phyloP scores from a whole-genome alignment of 2,113 vertebrate genomes.

The Toxotes chatareus region DNA sequence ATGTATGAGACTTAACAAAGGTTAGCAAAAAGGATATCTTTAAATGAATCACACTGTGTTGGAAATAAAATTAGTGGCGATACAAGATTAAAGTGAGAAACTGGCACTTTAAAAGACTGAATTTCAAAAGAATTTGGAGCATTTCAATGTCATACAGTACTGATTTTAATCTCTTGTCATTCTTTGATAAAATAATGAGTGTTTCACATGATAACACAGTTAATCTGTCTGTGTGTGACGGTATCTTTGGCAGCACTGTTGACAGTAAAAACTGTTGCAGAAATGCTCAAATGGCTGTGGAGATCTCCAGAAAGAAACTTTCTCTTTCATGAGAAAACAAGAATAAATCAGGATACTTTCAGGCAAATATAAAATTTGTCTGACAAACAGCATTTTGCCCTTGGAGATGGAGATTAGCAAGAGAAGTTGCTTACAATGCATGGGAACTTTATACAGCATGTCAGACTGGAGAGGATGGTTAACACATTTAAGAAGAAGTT shows the following conservation, averaged over 20 bases:
- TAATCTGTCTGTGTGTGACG: slow-evolving; percentile 3
- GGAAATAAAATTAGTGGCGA: background rate
- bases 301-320: background rate
- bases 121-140: background rate
- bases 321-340: background rate
- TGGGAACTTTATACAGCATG: slow-evolving; percentile 14
- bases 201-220: slow-evolving; percentile 43
- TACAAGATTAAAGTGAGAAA: background rate
- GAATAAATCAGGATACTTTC: slow-evolving; percentile 15
- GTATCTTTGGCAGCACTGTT: slow-evolving; percentile 27
- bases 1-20: background rate
- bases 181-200: background rate
- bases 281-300: background rate
- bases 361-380: background rate
- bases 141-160: background rate
- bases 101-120: background rate
- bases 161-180: background rate
- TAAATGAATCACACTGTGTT: background rate
- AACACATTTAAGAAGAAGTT: slow-evolving; percentile 49
- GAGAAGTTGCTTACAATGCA: slow-evolving; percentile 26
- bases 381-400: background rate
- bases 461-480: background rate
- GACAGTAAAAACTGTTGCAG: slow-evolving; percentile 2
- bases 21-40: background rate
- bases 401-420: background rate